phyloP scores from a whole-genome alignment of 1,140 invertebrate species.

The Zelostemma sp. region DNA sequence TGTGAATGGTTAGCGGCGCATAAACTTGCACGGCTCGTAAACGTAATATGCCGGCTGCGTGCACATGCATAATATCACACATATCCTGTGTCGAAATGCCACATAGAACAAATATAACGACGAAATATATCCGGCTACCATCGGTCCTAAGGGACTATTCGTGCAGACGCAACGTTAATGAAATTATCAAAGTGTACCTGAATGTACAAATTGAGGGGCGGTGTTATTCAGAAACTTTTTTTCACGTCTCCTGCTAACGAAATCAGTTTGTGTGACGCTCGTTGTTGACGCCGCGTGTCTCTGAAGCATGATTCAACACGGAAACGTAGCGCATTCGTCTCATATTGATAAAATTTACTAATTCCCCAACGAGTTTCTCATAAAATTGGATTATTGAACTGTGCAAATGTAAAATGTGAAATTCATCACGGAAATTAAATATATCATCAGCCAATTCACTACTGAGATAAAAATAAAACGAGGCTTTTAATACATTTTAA shows the following conservation, averaged over 20 bases:
- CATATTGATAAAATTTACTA: not conserved
- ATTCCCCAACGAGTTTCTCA: constrained; percentile 9
- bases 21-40: constrained; percentile 51
- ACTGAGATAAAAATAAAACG: too few relatives aligned
- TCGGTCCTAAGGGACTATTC: constrained; percentile 41
- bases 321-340: too few relatives aligned
- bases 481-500: too few relatives aligned
- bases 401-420: too few relatives aligned
- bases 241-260: not conserved
- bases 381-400: too few relatives aligned
- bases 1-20: constrained; percentile 43
- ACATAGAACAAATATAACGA: constrained; percentile 44
- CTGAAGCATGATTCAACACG: too few relatives aligned
- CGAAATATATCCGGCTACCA: constrained; percentile 45
- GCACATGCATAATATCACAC: constrained; percentile 49
- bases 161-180: constrained; percentile 40
- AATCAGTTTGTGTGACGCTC: not conserved
- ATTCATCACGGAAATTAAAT: too few relatives aligned
- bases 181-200: constrained; percentile 35
- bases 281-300: too few relatives aligned
- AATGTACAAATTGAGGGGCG: constrained; percentile 8
- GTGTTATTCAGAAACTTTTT: constrained; percentile 9
- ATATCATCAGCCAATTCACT: too few relatives aligned
- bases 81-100: constrained; percentile 41
- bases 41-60: constrained; percentile 47